Conservation (phyloP, 2,113 vertebrate species). For the Campylomormyrus numenius region DNA sequence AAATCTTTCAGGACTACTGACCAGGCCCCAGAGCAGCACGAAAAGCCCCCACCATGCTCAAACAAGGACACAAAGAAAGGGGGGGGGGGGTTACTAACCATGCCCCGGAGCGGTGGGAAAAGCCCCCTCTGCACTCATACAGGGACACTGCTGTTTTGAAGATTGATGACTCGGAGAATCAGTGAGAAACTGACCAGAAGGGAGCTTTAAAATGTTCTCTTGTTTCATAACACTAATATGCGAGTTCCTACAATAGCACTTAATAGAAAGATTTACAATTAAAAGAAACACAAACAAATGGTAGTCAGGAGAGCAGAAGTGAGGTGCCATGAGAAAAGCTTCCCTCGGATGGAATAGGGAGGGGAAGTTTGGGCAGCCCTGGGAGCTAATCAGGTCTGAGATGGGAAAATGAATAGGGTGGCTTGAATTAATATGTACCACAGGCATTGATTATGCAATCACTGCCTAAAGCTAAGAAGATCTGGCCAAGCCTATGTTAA, state of each 20-base stretch:
- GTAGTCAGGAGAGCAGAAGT: constrained; percentile 54
- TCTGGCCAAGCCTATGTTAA: constrained; percentile 97
- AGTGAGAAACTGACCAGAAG: neutral
- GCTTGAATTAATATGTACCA: constrained; percentile 78
- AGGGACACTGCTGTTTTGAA: neutral
- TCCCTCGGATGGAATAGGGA: constrained; percentile 63
- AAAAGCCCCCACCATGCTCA: neutral
- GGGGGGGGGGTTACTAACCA: too few species aligned
- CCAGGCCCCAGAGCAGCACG: too few species aligned
- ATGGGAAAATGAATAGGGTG: constrained; percentile 51
- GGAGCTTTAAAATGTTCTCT: neutral
- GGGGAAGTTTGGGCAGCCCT: constrained; percentile 60
- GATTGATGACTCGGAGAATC: neutral
- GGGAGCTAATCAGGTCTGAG: constrained; percentile 56
- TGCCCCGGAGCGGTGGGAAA: too few species aligned
- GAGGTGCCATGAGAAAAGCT: constrained; percentile 63
- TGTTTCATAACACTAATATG: neutral
- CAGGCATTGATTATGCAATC: constrained; percentile 91
- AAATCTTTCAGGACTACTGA: too few species aligned
- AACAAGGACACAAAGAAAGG: constrained; percentile 6
- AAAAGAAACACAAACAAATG: neutral
- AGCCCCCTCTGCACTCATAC: neutral
- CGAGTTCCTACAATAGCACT: constrained; percentile 34
- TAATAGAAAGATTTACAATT: neutral
- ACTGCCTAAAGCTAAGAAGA: constrained; percentile 84